Evolutionary conservation across 92 coral and sea anemone species (phyloP), one percentile per base, ranked within the genome.

Genomic region (Phenganax subtilis): DNA sequence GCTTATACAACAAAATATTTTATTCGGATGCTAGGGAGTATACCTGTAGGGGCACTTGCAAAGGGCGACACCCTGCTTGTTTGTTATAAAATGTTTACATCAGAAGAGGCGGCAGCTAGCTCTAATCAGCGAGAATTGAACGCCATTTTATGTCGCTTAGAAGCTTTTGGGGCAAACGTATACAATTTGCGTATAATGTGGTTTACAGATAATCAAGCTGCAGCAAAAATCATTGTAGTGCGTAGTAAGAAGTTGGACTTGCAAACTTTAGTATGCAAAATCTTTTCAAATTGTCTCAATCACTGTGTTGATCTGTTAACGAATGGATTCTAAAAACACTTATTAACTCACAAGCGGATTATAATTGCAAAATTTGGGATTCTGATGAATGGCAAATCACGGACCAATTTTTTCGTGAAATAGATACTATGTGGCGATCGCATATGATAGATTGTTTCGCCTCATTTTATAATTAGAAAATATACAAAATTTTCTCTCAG

Each of bases 31-130:
- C 87, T 47, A 79, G 85, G 52, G 11, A 37, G 16, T 68, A 37
- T 54, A 85, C 75, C 2, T 87, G 90, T 20, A 87, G 80, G 87
- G 3, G 80, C 82, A 20, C 64, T 82, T 20, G 44, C 68, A 47
- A 12, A 69, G 29, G 63, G 62, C 30, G 83, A 54, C 11, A 53
- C 75, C 11, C 44, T 0, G 25, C 25, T 20, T 20, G 25, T 20
- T 20, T 20, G 0, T 20, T 20, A 20, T 20, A 20, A 20, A 20
- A 84, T 31, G 84, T 87, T 76, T 52, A 71, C 76, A 12, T 51
- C 76, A 6, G 76, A 72, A 17, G 78, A 55, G 51, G 25, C 14
- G 25, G 9, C 25, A 55, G 12, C 30, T 76, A 68, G 73, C 27
- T 68, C 51, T 7, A 68, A 14, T 3, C 73, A 68, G 6, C 8